Evolutionary conservation across 1,140 invertebrate species (phyloP).

Genomic region (Alviniconcha marisindica): DNA sequence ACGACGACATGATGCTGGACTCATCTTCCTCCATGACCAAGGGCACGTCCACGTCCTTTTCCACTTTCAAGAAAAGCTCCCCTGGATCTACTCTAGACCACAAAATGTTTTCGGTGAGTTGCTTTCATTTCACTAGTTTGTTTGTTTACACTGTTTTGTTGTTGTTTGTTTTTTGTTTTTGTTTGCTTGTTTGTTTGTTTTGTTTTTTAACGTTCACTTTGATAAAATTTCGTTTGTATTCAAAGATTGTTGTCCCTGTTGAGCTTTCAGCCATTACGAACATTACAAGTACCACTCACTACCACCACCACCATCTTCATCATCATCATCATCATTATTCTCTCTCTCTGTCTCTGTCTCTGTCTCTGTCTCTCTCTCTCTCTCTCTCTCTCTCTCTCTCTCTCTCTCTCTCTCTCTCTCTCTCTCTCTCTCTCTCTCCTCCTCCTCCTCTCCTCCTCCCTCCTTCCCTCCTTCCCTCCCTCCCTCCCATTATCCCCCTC

Average conservation of each 20-base stretch:
- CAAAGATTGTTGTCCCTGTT: not conserved
- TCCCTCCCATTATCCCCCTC: not conserved
- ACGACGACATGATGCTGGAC: slow-evolving; percentile 55
- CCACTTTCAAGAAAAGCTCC: slow-evolving; percentile 60
- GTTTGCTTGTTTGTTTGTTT: not conserved
- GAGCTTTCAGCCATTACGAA: no score
- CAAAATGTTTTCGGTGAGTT: slow-evolving; percentile 46
- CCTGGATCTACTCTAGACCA: slow-evolving; percentile 50
- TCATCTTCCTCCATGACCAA: slow-evolving; percentile 58
- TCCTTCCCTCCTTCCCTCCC: slow-evolving; percentile 12
- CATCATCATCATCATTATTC: not conserved
- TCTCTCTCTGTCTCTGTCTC: not conserved
- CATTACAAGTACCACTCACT: not conserved
- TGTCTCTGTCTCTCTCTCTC: not conserved
- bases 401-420: not conserved
- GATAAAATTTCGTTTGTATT: not conserved
- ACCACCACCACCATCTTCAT: not conserved
- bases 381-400: not conserved
- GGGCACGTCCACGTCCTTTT: slow-evolving; percentile 61
- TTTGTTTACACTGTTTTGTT: not conserved
- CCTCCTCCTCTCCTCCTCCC: slow-evolving; percentile 12
- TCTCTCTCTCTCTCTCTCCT: slow-evolving; percentile 4
- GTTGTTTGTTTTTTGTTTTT: not conserved
- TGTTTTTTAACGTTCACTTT: not conserved
- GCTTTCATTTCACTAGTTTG: not conserved